Evolutionary conservation across 2,113 vertebrate species (phyloP), one percentile per base, ranked within the genome.

Genomic region (Platysteira castanea): DNA sequence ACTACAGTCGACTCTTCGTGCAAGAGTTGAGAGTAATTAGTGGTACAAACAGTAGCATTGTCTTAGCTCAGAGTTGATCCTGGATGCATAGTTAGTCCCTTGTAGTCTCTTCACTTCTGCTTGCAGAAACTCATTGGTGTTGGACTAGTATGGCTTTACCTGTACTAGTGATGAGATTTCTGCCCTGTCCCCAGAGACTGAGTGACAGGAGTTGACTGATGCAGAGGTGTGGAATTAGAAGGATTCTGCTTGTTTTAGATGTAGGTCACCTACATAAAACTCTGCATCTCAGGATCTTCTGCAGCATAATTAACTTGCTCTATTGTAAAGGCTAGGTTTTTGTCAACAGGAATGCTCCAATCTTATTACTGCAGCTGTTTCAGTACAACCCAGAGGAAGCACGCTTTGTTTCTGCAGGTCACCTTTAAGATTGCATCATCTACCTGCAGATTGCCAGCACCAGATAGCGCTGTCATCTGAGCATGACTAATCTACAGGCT

Each of bases 371-470:
- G 88, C 41, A 94, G 90, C 76, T 77, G 90, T 64, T 70, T 68
- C 64, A 67, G 33, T 90, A 27, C 70, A 95, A 59, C 5, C 39
- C 33, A 56, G 69, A 92, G 80, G 93, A 96, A 94, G 80, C 64
- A 60, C 0, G 9, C 47, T 84, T 87, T 90, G 70, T 88, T 93
- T 96, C 93, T 96, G 92, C 93, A 96, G 95, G 96, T 96, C 93
- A 96, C 96, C 95, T 97, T 92, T 87, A 92, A 89, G 94, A 95
- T 95, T 94, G 94, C 94, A 71, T 96, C 96, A 97, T 88, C 83
- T 94, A 94, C 93, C 95, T 95, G 90, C 92, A 96, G 96, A 95
- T 90, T 96, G 90, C 90, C 88, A 96, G 92, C 47, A 14, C 21
- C 53, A 94, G 92, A 97, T 93, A 95, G 85, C 0, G 7, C 76